Conservation (phyloP, 2,797 vertebrate genomes). For the Dryobates pubescens region DNA sequence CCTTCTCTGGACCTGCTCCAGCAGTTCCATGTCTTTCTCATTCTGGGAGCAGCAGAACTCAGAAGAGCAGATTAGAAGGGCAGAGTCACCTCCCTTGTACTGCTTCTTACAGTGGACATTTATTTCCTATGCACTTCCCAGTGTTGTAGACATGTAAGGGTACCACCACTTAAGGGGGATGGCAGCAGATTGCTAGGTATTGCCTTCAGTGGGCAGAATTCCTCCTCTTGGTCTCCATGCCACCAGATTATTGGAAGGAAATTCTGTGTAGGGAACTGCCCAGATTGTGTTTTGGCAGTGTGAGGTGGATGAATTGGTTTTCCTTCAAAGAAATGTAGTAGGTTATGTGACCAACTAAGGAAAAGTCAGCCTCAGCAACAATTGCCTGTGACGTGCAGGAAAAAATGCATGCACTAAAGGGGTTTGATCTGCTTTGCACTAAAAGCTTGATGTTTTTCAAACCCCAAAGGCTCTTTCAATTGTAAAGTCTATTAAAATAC, state of each 20-base stretch:
- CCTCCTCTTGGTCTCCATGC: not conserved
- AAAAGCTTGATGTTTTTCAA: slow-evolving; percentile 11
- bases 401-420: not conserved
- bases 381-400: not conserved
- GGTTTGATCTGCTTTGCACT: not conserved
- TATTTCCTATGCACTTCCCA: not conserved
- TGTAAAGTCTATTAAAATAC: slow-evolving; percentile 38
- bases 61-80: too few species aligned
- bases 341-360: not conserved
- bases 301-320: not conserved
- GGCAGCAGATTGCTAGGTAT: not conserved
- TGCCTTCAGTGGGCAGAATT: not conserved
- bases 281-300: not conserved
- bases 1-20: too few species aligned
- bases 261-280: not conserved
- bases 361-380: not conserved
- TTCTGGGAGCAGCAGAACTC: too few species aligned
- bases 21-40: too few species aligned
- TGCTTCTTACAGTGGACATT: not conserved
- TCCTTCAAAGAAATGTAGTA: not conserved
- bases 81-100: too few species aligned
- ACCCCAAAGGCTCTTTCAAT: not conserved
- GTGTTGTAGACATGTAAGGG: not conserved
- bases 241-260: not conserved
- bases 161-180: not conserved